A percentile compares a stretch with the other conserved stretches of the same genome.
phyloP scores from a whole-genome alignment of 2,888 invertebrate species.

The Campoplex nolae region DNA sequence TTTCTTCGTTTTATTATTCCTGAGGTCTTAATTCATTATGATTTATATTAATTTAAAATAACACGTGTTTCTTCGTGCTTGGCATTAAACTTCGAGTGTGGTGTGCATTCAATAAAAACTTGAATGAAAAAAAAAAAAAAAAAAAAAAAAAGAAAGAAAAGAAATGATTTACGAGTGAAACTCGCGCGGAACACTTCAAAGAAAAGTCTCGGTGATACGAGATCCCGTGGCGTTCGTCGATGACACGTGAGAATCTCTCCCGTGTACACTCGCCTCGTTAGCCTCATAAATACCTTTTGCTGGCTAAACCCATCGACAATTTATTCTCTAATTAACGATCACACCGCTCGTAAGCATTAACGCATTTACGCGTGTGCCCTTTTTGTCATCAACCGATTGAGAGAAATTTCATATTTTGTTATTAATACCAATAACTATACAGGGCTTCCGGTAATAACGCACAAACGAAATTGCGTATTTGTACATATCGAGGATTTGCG shows the following conservation, averaged over 20 bases:
- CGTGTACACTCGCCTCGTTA: background rate
- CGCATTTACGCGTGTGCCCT: background rate
- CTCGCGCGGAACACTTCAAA: background rate
- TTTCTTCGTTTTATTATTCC: background rate
- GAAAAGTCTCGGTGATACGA: background rate
- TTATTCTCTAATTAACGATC: background rate
- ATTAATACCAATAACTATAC: background rate
- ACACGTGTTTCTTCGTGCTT: background rate
- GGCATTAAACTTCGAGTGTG: background rate
- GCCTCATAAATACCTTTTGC: background rate
- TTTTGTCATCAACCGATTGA: background rate
- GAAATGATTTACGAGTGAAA: background rate
- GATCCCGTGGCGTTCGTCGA: background rate
- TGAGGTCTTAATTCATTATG: background rate
- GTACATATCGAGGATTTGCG: background rate
- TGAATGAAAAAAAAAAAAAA: no score
- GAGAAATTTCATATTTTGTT: background rate
- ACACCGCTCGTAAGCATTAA: background rate
- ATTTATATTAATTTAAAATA: background rate
- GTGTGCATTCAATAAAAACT: background rate
- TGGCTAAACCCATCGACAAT: background rate
- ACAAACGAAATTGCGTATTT: background rate
- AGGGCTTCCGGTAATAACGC: background rate
- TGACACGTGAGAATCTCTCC: slow-evolving; percentile 15
- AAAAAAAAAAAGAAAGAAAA: no score